Evolutionary conservation across 30 jellyfish, hydroid and myxozoan genomes (phyloP).

Genomic region (Cassiopea xamachana): DNA sequence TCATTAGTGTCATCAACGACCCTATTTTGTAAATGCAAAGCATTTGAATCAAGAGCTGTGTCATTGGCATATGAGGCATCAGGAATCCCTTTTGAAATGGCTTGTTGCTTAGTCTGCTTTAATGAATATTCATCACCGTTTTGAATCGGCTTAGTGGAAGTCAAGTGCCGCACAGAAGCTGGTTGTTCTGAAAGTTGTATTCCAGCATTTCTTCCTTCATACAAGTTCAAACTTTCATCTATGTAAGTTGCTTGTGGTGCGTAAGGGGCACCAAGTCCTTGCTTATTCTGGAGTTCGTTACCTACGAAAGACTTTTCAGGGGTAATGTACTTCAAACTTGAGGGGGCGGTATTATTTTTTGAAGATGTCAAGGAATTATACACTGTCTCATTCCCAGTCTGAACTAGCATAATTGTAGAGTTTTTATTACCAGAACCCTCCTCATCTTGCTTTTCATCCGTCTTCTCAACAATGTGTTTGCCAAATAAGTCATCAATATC

Average conservation of each 20-base stretch:
- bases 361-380: background rate
- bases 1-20: background rate
- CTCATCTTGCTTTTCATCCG: conserved; percentile 1
- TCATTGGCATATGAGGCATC: background rate
- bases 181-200: background rate
- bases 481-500: conserved; percentile 44
- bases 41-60: too few relatives aligned
- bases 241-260: background rate
- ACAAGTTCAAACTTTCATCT: background rate
- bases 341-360: background rate
- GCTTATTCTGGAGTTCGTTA: background rate
- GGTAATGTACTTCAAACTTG: background rate
- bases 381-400: conserved; percentile 61
- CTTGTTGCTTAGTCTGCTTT: background rate
- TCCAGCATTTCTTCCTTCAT: background rate
- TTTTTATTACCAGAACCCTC: background rate
- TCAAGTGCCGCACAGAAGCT: conserved; percentile 53
- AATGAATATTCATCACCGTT: background rate
- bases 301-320: background rate
- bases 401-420: conserved; percentile 50
- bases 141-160: background rate
- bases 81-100: background rate
- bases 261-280: background rate
- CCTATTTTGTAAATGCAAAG: too few relatives aligned
- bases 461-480: conserved; percentile 61